These are phyloP conservation scores for Nemoura dubitans DNA, from an alignment of 2,888 invertebrate species.

Conservation along the genomic window DNA sequence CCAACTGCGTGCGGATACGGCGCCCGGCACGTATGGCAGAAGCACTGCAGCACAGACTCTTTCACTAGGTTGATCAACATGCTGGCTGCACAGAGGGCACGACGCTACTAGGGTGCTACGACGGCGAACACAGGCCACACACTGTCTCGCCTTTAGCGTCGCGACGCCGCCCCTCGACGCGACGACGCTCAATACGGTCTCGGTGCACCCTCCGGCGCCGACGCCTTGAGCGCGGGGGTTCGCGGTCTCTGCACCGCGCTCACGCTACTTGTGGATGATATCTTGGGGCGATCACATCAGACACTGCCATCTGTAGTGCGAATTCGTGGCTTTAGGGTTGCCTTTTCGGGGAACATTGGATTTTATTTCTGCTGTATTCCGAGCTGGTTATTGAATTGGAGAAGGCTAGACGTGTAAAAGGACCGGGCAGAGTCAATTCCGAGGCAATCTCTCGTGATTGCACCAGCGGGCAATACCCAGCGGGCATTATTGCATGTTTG, in stretches of 20 bases:
- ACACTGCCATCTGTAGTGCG: not conserved
- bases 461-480: not conserved
- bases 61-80: slow-evolving; percentile 92
- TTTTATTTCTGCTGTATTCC: not conserved
- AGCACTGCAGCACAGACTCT: slow-evolving; percentile 92
- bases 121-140: not conserved
- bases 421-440: not conserved
- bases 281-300: not conserved
- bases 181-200: slow-evolving; percentile 30
- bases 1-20: slow-evolving; percentile 76
- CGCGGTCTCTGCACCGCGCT: not conserved
- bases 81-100: slow-evolving; percentile 53
- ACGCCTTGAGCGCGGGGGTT: not conserved
- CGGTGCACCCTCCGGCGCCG: slow-evolving; percentile 24
- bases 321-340: not conserved
- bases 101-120: not conserved
- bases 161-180: slow-evolving; percentile 28
- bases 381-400: not conserved
- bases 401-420: not conserved
- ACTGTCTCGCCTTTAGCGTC: not conserved
- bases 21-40: slow-evolving; percentile 92
- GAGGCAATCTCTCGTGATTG: not conserved
- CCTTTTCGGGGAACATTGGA: no score
- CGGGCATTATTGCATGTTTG: no score
- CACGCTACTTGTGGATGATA: slow-evolving; percentile 1